Base-by-base conservation (phyloP, 92 coral and sea anemone species). In the Meandrina meandrites region DNA sequence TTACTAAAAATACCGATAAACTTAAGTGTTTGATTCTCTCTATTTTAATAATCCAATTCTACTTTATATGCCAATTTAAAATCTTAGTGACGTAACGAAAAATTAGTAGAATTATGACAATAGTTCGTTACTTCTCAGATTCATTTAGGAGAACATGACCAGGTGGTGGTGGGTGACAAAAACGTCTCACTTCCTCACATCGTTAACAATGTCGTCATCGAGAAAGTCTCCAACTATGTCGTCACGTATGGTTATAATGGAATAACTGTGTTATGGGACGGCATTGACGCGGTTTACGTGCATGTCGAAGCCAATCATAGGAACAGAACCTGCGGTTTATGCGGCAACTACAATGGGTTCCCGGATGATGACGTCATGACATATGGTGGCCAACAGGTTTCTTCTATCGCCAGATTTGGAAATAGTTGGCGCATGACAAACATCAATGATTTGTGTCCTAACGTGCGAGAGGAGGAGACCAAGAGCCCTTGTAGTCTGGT, bases 401-500 rank as follows among this genome's bases (percentile, higher is more conserved):
- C 91, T 22, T 94, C 97, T n/a, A 93, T 92, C 45, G 94, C 95
- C 71, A 86, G 70, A 80, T 95, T 95, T 82, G 98, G 93, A 64
- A 95, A 95, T 86, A 95, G 98, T 81, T 95, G 93, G 93, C 95
- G 93, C 87, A 95, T 95, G 98, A 88, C 95, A 30, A 81, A 81
- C 36, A 84, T 92, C 48, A 91, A 88, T 48, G 94, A 92, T 81
- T 48, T 34, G 28, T 95, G 98, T 70, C 88, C 91, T 8, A 86
- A 94, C 85, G 92, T 90, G 21, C 87, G 79, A 18, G 96, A 89
- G 10, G 67, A 35, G 16, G 88, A 86, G 9, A 86, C 90, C 50
- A 64, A 53, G 69, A 47, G 78, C 17, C 90, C 94, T 57, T 91
- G 94, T 60, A 60, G 42, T 54, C 84, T 79, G 71, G 47, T 85